Conservation (phyloP, 2,113 vertebrate genomes). For the Perccottus glenii region DNA sequence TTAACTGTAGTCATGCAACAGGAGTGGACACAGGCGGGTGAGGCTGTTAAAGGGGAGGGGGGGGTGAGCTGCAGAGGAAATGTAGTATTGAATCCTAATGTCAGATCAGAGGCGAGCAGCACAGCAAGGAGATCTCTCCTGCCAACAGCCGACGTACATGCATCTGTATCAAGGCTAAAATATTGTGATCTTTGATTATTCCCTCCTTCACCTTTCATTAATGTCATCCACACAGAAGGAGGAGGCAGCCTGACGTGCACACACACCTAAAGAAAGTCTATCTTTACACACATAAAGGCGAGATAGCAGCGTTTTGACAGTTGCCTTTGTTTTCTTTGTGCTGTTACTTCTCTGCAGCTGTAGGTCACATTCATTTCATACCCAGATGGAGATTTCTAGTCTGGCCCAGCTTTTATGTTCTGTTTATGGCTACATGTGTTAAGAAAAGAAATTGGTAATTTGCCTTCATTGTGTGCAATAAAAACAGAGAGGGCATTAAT, state of each 20-base stretch:
- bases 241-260: constrained; percentile 42
- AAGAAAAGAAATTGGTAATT: constrained; percentile 55
- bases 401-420: constrained; percentile 38
- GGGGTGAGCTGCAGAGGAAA: constrained; percentile 59
- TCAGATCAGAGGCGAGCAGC: constrained; percentile 65
- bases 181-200: constrained; percentile 78
- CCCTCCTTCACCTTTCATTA: constrained; percentile 75
- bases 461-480: constrained; percentile 44
- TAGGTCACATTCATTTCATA: constrained; percentile 61
- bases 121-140: constrained; percentile 38
- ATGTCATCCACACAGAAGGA: constrained; percentile 66
- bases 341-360: constrained; percentile 46
- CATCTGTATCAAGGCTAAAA: constrained; percentile 68
- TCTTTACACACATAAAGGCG: constrained; percentile 40
- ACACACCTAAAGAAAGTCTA: constrained; percentile 39
- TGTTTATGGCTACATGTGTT: constrained; percentile 50
- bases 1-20: constrained; percentile 64
- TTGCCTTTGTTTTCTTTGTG: constrained; percentile 60
- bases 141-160: constrained; percentile 45
- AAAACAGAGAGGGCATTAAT: constrained; percentile 40
- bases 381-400: constrained; percentile 24
- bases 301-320: constrained; percentile 59
- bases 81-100: constrained; percentile 65
- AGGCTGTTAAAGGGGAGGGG: neutral
- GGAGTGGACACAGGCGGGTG: constrained; percentile 54